Evolutionary conservation across 2,797 vertebrate species (phyloP), one percentile per base, ranked within the genome.

Genomic region (Cheirogaleus major): DNA sequence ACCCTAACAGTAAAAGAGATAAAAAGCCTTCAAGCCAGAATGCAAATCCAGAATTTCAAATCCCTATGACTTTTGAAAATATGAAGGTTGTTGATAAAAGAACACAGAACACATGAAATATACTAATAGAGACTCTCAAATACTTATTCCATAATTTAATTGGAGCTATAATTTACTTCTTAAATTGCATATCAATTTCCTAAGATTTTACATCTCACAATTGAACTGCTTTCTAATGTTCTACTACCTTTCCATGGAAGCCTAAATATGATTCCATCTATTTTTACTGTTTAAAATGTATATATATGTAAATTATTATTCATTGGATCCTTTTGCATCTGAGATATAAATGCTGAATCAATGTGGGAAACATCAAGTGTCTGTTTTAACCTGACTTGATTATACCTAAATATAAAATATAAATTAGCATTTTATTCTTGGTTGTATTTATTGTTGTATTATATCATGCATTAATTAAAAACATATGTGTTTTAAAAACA

Each of bases 271-370:
- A 96, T 98, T 98, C 98, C 76, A 98, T 94, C 80, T 98, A 95
- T 98, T 98, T 98, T 98, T 97, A 98, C 99, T 98, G 97, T 98
- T 99, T 99, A 98, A 99, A 98, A 99, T 99, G 98, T 99, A 99
- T 99, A 98, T 98, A 98, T 98, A 99, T 99, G 98, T 98, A 99
- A 99, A 99, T 99, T 98, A 98, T 98, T 98, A 98, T 97, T 98
- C 98, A 98, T 97, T 97, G 95, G 96, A 98, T 98, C 57, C 92
- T 98, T 98, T 98, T 97, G 94, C 98, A 98, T 99, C 98, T 97
- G 97, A 98, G 97, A 97, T 98, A 98, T 98, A 98, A 98, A 98
- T 98, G 98, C 98, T 98, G 98, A 99, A 98, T 98, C 98, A 98
- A 97, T 93, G 91, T 97, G 95, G 96, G 98, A 98, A 98, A 98